These are phyloP conservation scores for Tauraco hartlaubi DNA, from an alignment of 2,797 vertebrate genomes.

Conservation along the genomic window DNA sequence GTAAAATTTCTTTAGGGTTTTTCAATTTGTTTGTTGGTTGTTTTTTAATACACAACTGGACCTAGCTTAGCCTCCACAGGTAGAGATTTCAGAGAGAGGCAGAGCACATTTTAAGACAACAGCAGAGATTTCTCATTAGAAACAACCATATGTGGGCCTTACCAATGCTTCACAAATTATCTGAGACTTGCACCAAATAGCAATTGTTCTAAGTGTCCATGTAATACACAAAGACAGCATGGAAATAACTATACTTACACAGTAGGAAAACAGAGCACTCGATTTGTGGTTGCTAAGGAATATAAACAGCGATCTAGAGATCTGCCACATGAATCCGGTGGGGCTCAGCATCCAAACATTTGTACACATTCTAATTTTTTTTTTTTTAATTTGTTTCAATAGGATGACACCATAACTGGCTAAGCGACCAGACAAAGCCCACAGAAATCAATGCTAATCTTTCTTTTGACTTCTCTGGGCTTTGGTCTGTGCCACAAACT, in stretches of 20 bases:
- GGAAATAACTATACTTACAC: background rate
- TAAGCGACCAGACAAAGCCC: background rate
- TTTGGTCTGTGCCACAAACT: background rate
- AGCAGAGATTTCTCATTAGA: background rate
- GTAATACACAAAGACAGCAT: background rate
- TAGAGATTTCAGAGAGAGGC: background rate
- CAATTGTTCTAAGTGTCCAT: background rate
- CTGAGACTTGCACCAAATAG: background rate
- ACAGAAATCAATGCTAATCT: background rate
- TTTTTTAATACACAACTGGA: background rate
- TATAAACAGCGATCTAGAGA: background rate
- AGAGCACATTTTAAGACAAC: background rate
- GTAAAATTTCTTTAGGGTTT: background rate
- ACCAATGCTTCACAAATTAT: background rate
- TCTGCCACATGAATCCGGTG: background rate
- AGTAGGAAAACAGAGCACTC: background rate
- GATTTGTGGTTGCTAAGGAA: background rate
- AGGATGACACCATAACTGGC: background rate
- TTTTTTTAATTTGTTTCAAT: background rate
- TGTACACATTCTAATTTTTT: background rate
- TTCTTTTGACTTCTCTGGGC: background rate
- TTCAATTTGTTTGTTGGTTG: background rate
- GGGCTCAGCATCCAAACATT: background rate
- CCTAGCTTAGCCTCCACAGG: background rate
- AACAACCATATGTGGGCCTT: background rate